Percentiles rank a stretch among this genome's conserved stretches.
Evolutionary conservation across 1,140 invertebrate genomes (phyloP).

Genomic region (Babylonia areolata): DNA sequence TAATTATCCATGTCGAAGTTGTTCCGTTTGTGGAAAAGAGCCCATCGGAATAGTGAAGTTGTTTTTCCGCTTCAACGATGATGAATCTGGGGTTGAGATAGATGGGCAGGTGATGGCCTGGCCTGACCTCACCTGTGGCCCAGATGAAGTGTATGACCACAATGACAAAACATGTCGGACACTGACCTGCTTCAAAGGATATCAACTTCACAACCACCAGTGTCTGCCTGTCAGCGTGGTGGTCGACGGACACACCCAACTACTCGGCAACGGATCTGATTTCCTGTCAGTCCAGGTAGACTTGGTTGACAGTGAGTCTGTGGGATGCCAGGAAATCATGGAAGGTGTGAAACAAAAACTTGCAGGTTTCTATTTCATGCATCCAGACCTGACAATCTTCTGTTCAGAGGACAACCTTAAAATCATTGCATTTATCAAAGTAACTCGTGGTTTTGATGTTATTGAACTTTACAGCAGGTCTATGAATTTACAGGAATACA

Average conservation of each 20-base stretch:
- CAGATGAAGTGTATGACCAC: conserved; percentile 4
- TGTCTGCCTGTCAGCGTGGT: neutral
- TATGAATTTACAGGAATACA: neutral
- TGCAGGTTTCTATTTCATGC: no score
- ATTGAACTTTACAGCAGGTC: neutral
- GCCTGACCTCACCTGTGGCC: neutral
- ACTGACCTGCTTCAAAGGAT: neutral
- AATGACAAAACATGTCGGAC: neutral
- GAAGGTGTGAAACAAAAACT: neutral
- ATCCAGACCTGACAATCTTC: neutral
- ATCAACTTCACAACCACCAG: neutral
- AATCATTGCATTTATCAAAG: neutral
- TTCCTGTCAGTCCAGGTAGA: neutral
- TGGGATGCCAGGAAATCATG: neutral
- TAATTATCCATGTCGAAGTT: neutral
- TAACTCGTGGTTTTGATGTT: neutral
- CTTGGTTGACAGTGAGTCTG: no score
- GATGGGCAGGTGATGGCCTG: neutral
- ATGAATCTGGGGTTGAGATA: neutral
- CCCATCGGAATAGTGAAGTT: no score
- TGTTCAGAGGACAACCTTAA: neutral
- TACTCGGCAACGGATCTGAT: neutral
- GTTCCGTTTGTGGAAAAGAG: no score
- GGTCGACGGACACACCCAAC: neutral
- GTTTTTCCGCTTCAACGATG: neutral